Conservation (phyloP, 2,797 vertebrate genomes). For the Phoebastria nigripes region DNA sequence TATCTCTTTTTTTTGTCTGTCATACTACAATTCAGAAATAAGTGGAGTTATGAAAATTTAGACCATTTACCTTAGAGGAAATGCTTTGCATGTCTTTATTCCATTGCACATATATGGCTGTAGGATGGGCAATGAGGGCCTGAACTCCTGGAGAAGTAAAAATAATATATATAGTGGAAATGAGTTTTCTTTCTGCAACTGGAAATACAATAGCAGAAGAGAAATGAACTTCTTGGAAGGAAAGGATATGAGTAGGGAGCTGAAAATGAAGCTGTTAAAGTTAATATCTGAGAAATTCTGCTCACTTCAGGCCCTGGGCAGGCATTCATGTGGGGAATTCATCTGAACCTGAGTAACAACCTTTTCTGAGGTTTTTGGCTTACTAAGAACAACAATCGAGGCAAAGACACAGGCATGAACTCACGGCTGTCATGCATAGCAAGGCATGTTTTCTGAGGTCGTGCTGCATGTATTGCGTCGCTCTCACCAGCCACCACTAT, state of each 20-base stretch:
- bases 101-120: rapidly evolving
- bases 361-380: background rate
- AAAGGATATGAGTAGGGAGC: background rate
- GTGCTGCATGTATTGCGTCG: rapidly evolving
- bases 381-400: rapidly evolving
- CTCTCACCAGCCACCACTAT: background rate
- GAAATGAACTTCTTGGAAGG: background rate
- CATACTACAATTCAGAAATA: background rate
- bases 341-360: background rate
- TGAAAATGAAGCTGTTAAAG: background rate
- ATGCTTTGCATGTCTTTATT: background rate
- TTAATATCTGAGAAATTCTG: background rate
- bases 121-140: background rate
- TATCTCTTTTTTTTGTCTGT: background rate
- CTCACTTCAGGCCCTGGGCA: background rate
- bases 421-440: background rate
- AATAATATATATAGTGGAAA: background rate
- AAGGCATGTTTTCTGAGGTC: background rate
- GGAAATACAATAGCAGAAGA: background rate
- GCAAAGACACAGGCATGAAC: background rate
- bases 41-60: background rate
- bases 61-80: background rate
- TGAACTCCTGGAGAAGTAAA: background rate
- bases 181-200: background rate
- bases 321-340: background rate